Evolutionary conservation across 2,113 vertebrate genomes (phyloP), one percentile per base, ranked within the genome.

Genomic region (Bujurquina vittata): DNA sequence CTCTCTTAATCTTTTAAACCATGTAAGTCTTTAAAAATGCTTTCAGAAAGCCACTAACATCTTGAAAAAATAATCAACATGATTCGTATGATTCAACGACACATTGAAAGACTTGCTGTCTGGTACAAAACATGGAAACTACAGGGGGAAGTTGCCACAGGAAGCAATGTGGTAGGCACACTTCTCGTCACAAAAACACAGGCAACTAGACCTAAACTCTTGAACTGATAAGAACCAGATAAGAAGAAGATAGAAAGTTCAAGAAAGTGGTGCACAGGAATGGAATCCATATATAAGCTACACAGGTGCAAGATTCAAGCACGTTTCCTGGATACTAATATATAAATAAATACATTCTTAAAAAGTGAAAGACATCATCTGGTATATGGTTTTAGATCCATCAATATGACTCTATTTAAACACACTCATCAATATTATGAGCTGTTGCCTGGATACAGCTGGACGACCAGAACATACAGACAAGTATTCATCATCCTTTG

Each of bases 371-470:
- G 6, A 87, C 23, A 33, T 65, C 73, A 80, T 77, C 59, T 69
- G 17, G 74, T 52, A 52, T 33, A 4, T 73, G 7, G 26, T 29
- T 72, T 23, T 40, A 76, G 40, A 83, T 88, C 59, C 83, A 86
- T 89, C 88, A 75, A 88, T 87, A 83, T 81, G 35, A 23, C 58
- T 86, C 69, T 80, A 81, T 88, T 90, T 80, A 90, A 86, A 86
- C 80, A 84, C 2, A 5, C 75, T 74, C 73, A 92, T 93, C 92
- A 89, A 92, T 91, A 90, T 90, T 88, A 84, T 87, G 87, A 88
- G 29, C 37, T 35, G 85, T 89, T 92, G 89, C 89, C 83, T 91
- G 75, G 91, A 88, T 79, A 89, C 92, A 20, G 80, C n/a, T 4
- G 63, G 46, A 86, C 49, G 22, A 63, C 74, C 5, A 7, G 85